phyloP scores from a whole-genome alignment of 2,797 vertebrate genomes.

The Acipenser transmontanus region DNA sequence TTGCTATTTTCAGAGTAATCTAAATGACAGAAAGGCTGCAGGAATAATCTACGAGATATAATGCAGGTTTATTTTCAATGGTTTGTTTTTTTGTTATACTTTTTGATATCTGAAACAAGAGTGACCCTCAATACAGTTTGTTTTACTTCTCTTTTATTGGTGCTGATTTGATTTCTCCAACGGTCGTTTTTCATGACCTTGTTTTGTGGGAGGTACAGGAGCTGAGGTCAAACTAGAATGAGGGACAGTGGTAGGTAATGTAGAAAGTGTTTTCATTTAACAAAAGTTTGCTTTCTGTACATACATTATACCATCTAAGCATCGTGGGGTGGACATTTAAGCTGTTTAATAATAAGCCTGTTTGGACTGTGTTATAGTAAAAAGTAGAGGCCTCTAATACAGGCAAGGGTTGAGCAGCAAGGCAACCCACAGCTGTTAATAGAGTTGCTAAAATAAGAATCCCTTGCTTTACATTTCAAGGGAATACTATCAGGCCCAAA shows the following conservation, averaged over 20 bases:
- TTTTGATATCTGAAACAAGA: conserved; percentile 17
- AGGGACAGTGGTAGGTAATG: conserved; percentile 18
- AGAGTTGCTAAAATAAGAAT: conserved; percentile 62
- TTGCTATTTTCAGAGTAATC: conserved; percentile 85
- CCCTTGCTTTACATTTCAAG: conserved; percentile 41
- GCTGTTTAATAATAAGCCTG: not conserved
- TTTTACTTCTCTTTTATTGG: not conserved
- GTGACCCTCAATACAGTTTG: not conserved
- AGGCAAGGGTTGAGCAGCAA: conserved; percentile 43
- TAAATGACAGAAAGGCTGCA: conserved; percentile 80
- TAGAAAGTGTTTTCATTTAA: conserved; percentile 7
- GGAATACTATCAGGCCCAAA: conserved; percentile 24
- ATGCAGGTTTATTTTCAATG: conserved; percentile 46
- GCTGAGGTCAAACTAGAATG: conserved; percentile 38
- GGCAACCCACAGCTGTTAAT: conserved; percentile 65
- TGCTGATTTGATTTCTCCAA: conserved; percentile 4
- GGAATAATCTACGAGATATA: conserved; percentile 60
- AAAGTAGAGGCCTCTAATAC: conserved; percentile 3
- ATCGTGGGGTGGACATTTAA: conserved; percentile 18
- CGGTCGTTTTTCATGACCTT: conserved; percentile 37
- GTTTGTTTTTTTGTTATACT: conserved; percentile 49
- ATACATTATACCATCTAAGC: conserved; percentile 29
- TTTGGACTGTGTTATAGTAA: not conserved
- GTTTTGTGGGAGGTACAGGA: conserved; percentile 49
- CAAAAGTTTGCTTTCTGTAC: not conserved